Evolutionary conservation across 1,140 invertebrate species (phyloP).

Genomic region (Himalopsyche phryganea): DNA sequence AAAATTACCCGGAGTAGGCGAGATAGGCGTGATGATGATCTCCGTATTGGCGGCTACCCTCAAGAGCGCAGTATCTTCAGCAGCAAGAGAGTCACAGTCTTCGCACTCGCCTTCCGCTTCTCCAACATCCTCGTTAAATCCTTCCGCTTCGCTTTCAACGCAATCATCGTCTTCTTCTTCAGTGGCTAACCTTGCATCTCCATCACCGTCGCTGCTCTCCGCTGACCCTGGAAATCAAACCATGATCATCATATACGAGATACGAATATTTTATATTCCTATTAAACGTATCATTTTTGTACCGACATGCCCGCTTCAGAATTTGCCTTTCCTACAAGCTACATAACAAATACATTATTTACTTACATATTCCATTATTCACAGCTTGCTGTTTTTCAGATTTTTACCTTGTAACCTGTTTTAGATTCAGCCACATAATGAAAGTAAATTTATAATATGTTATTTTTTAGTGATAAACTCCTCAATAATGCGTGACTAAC

Average conservation of each 20-base stretch:
- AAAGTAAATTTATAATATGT: no score
- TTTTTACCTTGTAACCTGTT: no score
- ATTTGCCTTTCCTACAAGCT: neutral
- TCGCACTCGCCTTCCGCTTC: conserved; percentile 47
- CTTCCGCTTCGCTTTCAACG: conserved; percentile 42
- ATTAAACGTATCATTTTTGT: no score
- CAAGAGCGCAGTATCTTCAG: conserved; percentile 55
- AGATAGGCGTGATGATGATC: conserved; percentile 48
- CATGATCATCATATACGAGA: no score
- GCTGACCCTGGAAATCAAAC: conserved; percentile 21
- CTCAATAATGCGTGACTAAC: no score
- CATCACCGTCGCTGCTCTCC: conserved; percentile 39
- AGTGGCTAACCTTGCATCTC: conserved; percentile 43
- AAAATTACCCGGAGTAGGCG: neutral
- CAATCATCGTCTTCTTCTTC: conserved; percentile 43
- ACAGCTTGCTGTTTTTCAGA: no score
- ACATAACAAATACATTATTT: neutral
- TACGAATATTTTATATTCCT: no score
- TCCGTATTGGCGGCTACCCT: conserved; percentile 44
- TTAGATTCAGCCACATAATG: no score
- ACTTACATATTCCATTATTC: no score
- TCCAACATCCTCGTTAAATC: conserved; percentile 48
- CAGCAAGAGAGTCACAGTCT: conserved; percentile 43
- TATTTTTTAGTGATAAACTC: no score
- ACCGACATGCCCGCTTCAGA: no score